These are phyloP conservation scores for Triplophysa tibetana DNA, from an alignment of 2,113 vertebrate species.

Conservation along the genomic window DNA sequence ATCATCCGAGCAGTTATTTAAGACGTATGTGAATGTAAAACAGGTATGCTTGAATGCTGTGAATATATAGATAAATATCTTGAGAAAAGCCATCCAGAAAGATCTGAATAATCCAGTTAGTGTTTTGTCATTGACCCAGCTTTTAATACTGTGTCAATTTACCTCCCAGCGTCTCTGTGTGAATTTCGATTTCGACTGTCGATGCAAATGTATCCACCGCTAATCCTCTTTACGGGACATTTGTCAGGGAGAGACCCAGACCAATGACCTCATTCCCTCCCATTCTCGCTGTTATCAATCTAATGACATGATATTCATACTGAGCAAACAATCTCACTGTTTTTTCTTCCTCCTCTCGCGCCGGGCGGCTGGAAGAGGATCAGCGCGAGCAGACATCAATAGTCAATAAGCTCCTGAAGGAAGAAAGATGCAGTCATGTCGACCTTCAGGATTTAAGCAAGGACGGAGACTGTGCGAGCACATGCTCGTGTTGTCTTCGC, in stretches of 20 bases:
- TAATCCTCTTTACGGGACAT: slow-evolving; percentile 46
- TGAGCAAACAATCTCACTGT: not conserved
- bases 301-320: slow-evolving; percentile 30
- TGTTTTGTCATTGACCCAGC: slow-evolving; percentile 19
- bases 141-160: slow-evolving; percentile 39
- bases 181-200: slow-evolving; percentile 21
- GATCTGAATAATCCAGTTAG: slow-evolving; percentile 31
- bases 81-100: not conserved
- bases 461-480: not conserved
- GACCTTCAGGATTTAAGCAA: slow-evolving; percentile 46
- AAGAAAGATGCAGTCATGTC: slow-evolving; percentile 27
- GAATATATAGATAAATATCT: slow-evolving; percentile 39
- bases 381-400: slow-evolving; percentile 43
- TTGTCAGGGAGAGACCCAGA: slow-evolving; percentile 31
- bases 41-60: slow-evolving; percentile 3
- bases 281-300: slow-evolving; percentile 24
- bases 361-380: not conserved
- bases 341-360: not conserved
- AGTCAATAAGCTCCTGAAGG: slow-evolving; percentile 50
- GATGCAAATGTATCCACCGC: slow-evolving; percentile 23
- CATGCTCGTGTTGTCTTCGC: slow-evolving; percentile 40
- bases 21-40: slow-evolving; percentile 30
- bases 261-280: slow-evolving; percentile 4
- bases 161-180: slow-evolving; percentile 17
- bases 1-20: slow-evolving; percentile 42